A percentile compares a stretch with the other conserved stretches of the same genome.
Evolutionary conservation across 2,888 invertebrate species (phyloP).

Genomic region (Drosophila mulleri): DNA sequence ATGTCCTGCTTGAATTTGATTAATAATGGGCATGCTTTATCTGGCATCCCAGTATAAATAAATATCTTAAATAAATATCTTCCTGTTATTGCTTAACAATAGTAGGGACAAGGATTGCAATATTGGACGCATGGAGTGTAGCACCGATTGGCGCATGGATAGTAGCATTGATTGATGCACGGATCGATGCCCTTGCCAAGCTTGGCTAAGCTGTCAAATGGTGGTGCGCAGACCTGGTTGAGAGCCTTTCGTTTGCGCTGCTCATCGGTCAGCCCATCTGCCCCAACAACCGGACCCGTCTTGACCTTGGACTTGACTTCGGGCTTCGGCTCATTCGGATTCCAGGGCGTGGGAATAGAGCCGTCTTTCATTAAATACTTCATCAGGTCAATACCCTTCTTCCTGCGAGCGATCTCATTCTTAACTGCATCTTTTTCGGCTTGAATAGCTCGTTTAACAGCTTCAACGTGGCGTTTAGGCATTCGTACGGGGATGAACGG

Average conservation of each 20-base stretch:
- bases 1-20: background rate
- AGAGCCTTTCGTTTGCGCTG: constrained; percentile 52
- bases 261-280: constrained; percentile 53
- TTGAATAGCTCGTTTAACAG: constrained; percentile 6
- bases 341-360: constrained; percentile 33
- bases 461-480: constrained; percentile 24
- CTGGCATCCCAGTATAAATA: background rate
- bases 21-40: background rate
- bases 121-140: constrained; percentile 19
- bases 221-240: constrained; percentile 49
- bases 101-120: constrained; percentile 13
- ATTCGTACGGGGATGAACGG: constrained; percentile 45
- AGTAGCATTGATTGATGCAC: constrained; percentile 23
- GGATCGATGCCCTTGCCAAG: constrained; percentile 61
- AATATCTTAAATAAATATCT: background rate
- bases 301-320: constrained; percentile 6
- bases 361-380: constrained; percentile 51
- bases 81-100: constrained; percentile 3
- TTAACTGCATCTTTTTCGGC: constrained; percentile 24
- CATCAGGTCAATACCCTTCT: constrained; percentile 54
- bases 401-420: constrained; percentile 15
- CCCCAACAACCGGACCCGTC: constrained; percentile 27
- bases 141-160: constrained; percentile 11
- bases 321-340: constrained; percentile 37
- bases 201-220: constrained; percentile 62